These are phyloP conservation scores for Cosmia pyralina DNA, from an alignment of 2,888 invertebrate species.

Conservation along the genomic window DNA sequence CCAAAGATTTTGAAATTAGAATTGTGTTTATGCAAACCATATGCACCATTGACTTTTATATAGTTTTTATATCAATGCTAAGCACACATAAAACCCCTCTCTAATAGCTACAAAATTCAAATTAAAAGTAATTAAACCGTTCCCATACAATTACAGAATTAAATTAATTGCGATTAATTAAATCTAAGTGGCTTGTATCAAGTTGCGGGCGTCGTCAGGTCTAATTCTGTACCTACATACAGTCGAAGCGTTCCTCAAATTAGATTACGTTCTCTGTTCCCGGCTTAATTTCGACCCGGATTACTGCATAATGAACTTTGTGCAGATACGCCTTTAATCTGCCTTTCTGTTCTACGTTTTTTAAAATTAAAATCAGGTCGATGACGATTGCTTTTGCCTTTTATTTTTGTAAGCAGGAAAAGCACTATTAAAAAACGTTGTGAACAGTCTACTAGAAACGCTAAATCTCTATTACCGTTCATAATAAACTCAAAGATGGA, in stretches of 20 bases:
- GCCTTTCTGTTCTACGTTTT: slow-evolving; percentile 27
- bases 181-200: slow-evolving; percentile 60
- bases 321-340: slow-evolving; percentile 47
- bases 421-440: no score
- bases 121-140: slow-evolving; percentile 58
- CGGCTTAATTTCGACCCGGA: slow-evolving; percentile 67
- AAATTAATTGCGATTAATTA: slow-evolving; percentile 63
- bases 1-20: background rate
- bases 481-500: no score
- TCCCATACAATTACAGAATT: slow-evolving; percentile 51
- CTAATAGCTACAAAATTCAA: slow-evolving; percentile 35
- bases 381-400: slow-evolving; percentile 34
- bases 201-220: slow-evolving; percentile 56
- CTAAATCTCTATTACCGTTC: no score
- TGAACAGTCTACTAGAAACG: no score
- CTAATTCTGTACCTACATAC: slow-evolving; percentile 42
- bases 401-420: background rate
- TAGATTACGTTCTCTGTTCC: slow-evolving; percentile 63
- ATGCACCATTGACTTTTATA: no score
- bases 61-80: no score
- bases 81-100: background rate
- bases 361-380: slow-evolving; percentile 13
- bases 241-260: slow-evolving; percentile 61
- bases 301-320: slow-evolving; percentile 68
- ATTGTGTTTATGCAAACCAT: no score